Conservation (phyloP, 2,797 vertebrate genomes). For the Cheirogaleus major region DNA sequence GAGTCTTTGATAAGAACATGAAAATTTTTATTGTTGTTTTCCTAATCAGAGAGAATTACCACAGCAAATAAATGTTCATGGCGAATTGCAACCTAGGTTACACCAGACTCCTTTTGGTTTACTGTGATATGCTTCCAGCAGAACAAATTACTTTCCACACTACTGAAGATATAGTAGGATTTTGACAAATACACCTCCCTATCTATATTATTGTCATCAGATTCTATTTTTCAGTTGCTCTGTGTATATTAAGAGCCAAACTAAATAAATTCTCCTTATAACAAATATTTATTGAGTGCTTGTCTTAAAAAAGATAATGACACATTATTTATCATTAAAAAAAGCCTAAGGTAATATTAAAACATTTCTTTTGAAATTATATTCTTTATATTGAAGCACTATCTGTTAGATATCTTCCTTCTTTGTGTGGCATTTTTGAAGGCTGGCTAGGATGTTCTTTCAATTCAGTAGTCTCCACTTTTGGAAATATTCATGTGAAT, state of each 20-base stretch:
- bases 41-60: conserved; percentile 42
- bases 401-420: neutral
- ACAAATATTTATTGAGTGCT: neutral
- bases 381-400: neutral
- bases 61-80: conserved; percentile 41
- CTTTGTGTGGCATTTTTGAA: neutral
- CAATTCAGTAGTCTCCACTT: neutral
- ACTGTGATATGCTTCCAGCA: neutral
- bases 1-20: conserved; percentile 27
- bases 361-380: neutral
- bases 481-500: neutral
- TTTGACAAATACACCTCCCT: neutral
- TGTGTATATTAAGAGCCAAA: conserved; percentile 15
- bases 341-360: neutral
- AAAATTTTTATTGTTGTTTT: conserved; percentile 48
- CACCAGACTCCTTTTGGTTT: conserved; percentile 6
- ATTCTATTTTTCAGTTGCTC: neutral
- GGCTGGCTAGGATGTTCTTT: neutral
- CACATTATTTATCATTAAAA: neutral
- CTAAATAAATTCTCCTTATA: neutral
- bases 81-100: neutral
- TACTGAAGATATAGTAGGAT: neutral
- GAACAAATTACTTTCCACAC: conserved; percentile 52
- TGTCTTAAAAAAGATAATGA: conserved; percentile 9
- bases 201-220: neutral